Conservation (phyloP, 2,113 vertebrate species). For the Menidia beryllina region DNA sequence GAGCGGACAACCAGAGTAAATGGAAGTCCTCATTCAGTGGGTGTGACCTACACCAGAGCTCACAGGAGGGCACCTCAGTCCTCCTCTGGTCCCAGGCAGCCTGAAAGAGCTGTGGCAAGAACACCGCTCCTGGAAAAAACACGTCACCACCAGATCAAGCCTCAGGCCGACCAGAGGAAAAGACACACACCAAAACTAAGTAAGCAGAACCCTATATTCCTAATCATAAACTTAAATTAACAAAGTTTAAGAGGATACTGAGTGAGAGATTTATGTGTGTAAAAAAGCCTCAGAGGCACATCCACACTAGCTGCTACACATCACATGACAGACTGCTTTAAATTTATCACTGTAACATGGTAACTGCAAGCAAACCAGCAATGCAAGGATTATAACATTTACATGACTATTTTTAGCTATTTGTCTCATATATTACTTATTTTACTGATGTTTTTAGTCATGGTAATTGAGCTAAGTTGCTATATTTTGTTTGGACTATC, state of each 20-base stretch:
- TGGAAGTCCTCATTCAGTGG: constrained; percentile 72
- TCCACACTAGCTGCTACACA: background rate
- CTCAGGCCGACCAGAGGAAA: constrained; percentile 86
- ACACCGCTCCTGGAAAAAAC: constrained; percentile 79
- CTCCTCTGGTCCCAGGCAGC: constrained; percentile 85
- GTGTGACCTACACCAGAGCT: constrained; percentile 68
- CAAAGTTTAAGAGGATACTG: constrained; percentile 8
- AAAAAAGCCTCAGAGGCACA: background rate
- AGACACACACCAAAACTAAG: constrained; percentile 87
- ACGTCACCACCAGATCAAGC: constrained; percentile 78
- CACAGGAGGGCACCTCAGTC: constrained; percentile 86
- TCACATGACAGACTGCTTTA: background rate
- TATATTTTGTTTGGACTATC: constrained; percentile 52
- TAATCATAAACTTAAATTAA: background rate
- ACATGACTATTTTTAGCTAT: background rate
- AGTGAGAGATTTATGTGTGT: background rate
- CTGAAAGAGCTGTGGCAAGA: constrained; percentile 78
- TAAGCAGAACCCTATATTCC: constrained; percentile 68
- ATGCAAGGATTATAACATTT: background rate
- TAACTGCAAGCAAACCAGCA: background rate
- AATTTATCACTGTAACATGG: background rate
- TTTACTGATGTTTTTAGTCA: background rate
- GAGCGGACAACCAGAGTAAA: constrained; percentile 75
- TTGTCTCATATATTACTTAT: background rate
- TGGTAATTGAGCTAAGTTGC: constrained; percentile 29